Evolutionary conservation across 2,888 invertebrate genomes (phyloP).

Genomic region (Perizoma flavofasciatum): DNA sequence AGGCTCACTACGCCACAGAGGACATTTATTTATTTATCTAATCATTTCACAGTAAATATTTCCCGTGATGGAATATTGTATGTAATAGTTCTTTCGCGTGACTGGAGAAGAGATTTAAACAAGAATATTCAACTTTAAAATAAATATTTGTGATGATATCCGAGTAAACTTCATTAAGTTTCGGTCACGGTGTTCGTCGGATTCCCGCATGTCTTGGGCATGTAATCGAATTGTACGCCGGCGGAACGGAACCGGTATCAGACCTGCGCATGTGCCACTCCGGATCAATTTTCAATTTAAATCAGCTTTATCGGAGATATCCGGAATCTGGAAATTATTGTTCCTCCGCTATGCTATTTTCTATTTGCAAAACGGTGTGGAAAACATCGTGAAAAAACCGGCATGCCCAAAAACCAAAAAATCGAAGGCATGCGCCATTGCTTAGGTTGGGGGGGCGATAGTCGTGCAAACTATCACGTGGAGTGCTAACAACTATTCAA

Average conservation of each 20-base stretch:
- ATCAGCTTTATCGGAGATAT: neutral
- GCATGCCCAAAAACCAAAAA: too few species aligned
- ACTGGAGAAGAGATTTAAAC: slow-evolving; percentile 45
- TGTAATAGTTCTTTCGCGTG: slow-evolving; percentile 47
- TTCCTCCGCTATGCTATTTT: too few species aligned
- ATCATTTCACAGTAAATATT: slow-evolving; percentile 1
- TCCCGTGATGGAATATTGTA: slow-evolving; percentile 6
- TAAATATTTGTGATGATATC: slow-evolving; percentile 62
- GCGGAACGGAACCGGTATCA: slow-evolving; percentile 59
- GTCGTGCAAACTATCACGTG: too few species aligned
- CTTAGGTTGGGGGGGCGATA: too few species aligned
- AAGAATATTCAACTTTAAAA: slow-evolving; percentile 36
- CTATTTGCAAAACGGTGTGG: too few species aligned
- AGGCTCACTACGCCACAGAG: too few species aligned
- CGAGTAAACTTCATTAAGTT: slow-evolving; percentile 62
- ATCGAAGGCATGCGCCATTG: too few species aligned
- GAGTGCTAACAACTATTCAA: too few species aligned
- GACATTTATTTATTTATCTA: too few species aligned
- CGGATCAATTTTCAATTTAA: neutral
- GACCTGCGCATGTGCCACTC: neutral
- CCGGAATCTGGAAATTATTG: too few species aligned
- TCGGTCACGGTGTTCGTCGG: slow-evolving; percentile 65
- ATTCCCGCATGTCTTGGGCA: slow-evolving; percentile 64
- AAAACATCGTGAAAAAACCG: too few species aligned
- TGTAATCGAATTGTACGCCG: slow-evolving; percentile 62